Percentiles rank a stretch among this genome's conserved stretches.
phyloP scores from a whole-genome alignment of 2,888 invertebrate species.

The Gymnosoma rotundatum region DNA sequence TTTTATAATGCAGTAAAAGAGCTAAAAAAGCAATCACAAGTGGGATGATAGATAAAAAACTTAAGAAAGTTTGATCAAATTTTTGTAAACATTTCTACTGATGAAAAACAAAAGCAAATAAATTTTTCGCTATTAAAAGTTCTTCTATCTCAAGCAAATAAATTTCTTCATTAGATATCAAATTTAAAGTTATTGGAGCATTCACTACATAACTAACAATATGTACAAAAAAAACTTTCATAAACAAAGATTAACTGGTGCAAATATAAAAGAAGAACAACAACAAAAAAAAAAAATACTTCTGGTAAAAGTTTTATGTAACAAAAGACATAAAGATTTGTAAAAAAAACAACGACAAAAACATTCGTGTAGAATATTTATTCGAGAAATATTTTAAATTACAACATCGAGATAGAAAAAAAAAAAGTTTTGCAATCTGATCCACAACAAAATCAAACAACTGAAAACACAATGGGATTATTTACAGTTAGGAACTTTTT shows the following conservation, averaged over 20 bases:
- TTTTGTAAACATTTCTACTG: too few species aligned
- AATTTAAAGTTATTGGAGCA: conserved; percentile 28
- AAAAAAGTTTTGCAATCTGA: conserved; percentile 20
- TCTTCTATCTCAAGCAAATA: neutral
- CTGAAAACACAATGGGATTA: conserved; percentile 5
- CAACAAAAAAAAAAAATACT: neutral
- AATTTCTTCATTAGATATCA: conserved; percentile 11
- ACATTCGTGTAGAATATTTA: conserved; percentile 24
- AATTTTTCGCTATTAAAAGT: neutral
- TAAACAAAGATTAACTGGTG: neutral
- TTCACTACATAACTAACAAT: neutral
- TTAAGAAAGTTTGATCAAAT: too few species aligned
- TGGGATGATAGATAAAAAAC: too few species aligned
- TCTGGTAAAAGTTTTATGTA: conserved; percentile 47
- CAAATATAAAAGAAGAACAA: neutral
- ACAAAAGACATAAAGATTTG: conserved; percentile 47
- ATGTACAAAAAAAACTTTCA: neutral
- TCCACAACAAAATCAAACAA: conserved; percentile 25
- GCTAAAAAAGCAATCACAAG: too few species aligned
- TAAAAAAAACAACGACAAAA: conserved; percentile 12
- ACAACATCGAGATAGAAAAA: conserved; percentile 2
- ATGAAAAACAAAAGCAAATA: neutral
- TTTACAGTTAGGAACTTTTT: neutral
- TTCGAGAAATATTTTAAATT: conserved; percentile 27
- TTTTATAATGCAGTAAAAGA: too few species aligned